Percentiles rank a stretch among this genome's conserved stretches.
Conservation (phyloP, 2,888 invertebrate genomes). For the Tachina lurida region DNA sequence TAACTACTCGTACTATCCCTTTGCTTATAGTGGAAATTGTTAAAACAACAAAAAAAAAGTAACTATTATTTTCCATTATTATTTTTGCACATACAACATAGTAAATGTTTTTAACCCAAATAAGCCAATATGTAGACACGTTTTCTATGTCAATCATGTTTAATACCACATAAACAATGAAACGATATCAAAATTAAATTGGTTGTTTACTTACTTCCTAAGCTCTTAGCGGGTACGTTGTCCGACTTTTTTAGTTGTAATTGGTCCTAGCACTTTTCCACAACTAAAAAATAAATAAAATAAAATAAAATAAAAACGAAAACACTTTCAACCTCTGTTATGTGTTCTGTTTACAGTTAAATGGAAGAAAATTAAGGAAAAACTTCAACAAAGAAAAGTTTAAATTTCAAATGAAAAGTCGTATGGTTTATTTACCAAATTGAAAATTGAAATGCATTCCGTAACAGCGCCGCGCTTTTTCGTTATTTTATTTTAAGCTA, state of each 20-base stretch:
- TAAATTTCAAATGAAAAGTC: background rate
- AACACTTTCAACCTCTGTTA: conserved; percentile 41
- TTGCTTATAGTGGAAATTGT: conserved; percentile 14
- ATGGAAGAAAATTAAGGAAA: background rate
- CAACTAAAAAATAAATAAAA: background rate
- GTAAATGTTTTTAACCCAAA: conserved; percentile 55
- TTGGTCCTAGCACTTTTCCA: conserved; percentile 8
- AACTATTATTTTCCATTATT: conserved; percentile 14
- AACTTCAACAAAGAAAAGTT: background rate
- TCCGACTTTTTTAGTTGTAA: conserved; percentile 14
- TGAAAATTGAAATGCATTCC: too few relatives aligned
- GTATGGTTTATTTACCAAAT: too few relatives aligned
- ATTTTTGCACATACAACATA: background rate
- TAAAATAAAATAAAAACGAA: conserved; percentile 1
- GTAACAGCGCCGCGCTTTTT: too few relatives aligned
- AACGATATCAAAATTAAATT: conserved; percentile 54
- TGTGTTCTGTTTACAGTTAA: background rate
- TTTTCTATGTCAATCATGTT: conserved; percentile 69
- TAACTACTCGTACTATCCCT: conserved; percentile 47
- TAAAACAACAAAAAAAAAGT: conserved; percentile 42
- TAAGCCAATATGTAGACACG: conserved; percentile 56
- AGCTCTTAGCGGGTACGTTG: background rate
- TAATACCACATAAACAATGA: conserved; percentile 27
- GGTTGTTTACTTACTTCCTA: conserved; percentile 18
- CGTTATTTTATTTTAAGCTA: too few relatives aligned